phyloP scores from a whole-genome alignment of 1,140 invertebrate genomes.

The Drosophila guanche region DNA sequence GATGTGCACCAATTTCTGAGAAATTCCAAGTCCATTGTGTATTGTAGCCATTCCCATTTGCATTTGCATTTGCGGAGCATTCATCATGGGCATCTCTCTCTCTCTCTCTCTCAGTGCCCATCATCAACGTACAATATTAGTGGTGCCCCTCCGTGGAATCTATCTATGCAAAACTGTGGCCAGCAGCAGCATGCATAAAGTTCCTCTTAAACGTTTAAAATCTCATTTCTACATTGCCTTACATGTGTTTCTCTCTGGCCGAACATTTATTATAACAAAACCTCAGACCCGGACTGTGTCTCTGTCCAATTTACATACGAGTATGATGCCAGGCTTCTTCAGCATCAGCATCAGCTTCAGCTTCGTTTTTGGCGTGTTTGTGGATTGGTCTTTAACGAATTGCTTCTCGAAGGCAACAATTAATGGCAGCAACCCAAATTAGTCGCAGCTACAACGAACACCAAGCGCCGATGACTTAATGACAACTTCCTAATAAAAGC shows the following conservation, averaged over 20 bases:
- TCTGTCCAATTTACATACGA: slow-evolving; percentile 63
- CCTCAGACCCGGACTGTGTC: slow-evolving; percentile 45
- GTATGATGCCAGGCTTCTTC: slow-evolving; percentile 31
- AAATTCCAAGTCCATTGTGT: slow-evolving; percentile 56
- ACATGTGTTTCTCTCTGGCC: slow-evolving; percentile 66
- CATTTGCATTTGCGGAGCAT: slow-evolving; percentile 65
- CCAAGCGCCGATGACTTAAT: slow-evolving; percentile 66
- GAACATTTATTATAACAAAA: slow-evolving; percentile 75
- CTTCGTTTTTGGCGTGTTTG: slow-evolving; percentile 40
- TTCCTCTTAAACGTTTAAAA: slow-evolving; percentile 63
- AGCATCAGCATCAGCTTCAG: background rate
- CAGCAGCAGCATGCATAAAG: slow-evolving; percentile 19
- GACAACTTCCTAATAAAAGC: slow-evolving; percentile 77
- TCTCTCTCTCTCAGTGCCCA: background rate
- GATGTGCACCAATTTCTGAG: slow-evolving; percentile 33
- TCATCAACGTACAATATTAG: slow-evolving; percentile 14
- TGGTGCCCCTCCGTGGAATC: slow-evolving; percentile 13
- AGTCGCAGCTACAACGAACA: slow-evolving; percentile 42
- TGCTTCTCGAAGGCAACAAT: slow-evolving; percentile 70
- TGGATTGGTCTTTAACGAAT: slow-evolving; percentile 55
- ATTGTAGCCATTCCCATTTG: slow-evolving; percentile 51
- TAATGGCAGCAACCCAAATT: slow-evolving; percentile 72
- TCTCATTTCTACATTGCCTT: slow-evolving; percentile 71
- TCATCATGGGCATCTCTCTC: slow-evolving; percentile 32
- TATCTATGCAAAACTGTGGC: slow-evolving; percentile 60